These are phyloP conservation scores for Choristoneura fumiferana DNA, from an alignment of 1,140 invertebrate species.

Conservation along the genomic window DNA sequence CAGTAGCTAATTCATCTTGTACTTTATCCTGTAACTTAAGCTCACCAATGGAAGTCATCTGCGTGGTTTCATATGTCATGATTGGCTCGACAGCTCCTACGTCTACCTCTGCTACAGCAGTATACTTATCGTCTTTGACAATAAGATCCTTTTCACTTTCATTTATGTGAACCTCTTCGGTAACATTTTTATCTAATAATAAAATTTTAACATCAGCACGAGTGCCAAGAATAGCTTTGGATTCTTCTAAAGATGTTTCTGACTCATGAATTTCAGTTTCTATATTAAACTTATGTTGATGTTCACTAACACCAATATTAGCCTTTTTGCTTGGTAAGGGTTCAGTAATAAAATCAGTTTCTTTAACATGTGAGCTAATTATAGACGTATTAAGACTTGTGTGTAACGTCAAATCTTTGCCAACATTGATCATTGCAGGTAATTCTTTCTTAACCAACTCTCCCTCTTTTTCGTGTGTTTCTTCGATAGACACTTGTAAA, in stretches of 20 bases:
- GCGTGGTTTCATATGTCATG: constrained; percentile 47
- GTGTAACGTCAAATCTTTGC: constrained; percentile 78
- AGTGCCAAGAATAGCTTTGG: constrained; percentile 26
- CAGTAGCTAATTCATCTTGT: constrained; percentile 41
- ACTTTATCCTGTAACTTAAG: constrained; percentile 35
- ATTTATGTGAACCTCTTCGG: constrained; percentile 64
- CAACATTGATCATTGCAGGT: constrained; percentile 75
- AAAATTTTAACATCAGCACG: constrained; percentile 62
- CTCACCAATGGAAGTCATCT: constrained; percentile 41
- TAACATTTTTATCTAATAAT: constrained; percentile 67
- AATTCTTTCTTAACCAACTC: constrained; percentile 71
- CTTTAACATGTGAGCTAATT: constrained; percentile 80
- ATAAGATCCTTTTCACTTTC: constrained; percentile 54
- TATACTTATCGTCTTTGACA: constrained; percentile 40
- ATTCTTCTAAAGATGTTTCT: constrained; percentile 66
- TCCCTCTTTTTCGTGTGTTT: constrained; percentile 82
- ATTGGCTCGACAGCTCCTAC: constrained; percentile 50
- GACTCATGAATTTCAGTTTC: constrained; percentile 81
- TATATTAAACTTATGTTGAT: constrained; percentile 79
- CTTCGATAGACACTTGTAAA: constrained; percentile 80
- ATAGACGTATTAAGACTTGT: constrained; percentile 81
- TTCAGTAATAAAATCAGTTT: constrained; percentile 74
- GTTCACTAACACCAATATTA: constrained; percentile 79
- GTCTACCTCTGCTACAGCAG: constrained; percentile 46
- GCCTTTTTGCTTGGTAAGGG: constrained; percentile 75